A percentile compares a stretch with the other conserved stretches of the same genome.
phyloP scores from a whole-genome alignment of 2,797 vertebrate species.

The Crypturellus tataupa region DNA sequence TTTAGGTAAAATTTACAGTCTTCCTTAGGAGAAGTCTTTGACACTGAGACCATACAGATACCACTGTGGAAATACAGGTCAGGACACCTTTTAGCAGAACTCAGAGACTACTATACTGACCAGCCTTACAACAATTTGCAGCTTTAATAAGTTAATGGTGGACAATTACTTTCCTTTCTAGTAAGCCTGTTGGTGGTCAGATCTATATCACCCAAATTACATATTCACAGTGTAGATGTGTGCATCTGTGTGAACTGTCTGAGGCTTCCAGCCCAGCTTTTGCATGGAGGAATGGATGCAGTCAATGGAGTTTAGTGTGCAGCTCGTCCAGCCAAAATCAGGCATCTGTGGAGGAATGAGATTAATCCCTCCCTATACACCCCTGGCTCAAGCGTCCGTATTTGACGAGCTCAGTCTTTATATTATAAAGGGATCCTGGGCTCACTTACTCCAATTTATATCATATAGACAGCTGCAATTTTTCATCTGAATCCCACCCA shows the following conservation, averaged over 20 bases:
- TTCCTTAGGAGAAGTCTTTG: background rate
- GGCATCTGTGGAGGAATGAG: no score
- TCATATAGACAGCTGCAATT: background rate
- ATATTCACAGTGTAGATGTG: rapidly evolving
- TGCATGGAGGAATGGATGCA: background rate
- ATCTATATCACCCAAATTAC: background rate
- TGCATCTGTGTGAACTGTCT: background rate
- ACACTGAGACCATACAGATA: background rate
- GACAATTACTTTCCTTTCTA: background rate
- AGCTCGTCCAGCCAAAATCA: background rate
- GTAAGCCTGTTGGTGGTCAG: background rate
- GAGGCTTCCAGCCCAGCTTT: background rate
- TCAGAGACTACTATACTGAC: background rate
- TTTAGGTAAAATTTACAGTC: background rate
- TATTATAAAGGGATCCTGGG: background rate
- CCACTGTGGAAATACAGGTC: background rate
- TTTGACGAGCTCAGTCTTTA: background rate
- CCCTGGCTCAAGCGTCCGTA: background rate
- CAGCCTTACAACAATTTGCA: background rate
- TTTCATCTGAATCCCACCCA: background rate
- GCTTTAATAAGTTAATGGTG: constrained; percentile 35
- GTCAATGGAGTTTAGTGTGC: background rate
- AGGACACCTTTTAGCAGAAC: background rate
- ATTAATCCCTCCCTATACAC: background rate
- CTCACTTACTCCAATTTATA: background rate